Evolutionary conservation across 1,140 invertebrate genomes (phyloP), one percentile per base, ranked within the genome.

Genomic region (Acromyrmex charruanus): DNA sequence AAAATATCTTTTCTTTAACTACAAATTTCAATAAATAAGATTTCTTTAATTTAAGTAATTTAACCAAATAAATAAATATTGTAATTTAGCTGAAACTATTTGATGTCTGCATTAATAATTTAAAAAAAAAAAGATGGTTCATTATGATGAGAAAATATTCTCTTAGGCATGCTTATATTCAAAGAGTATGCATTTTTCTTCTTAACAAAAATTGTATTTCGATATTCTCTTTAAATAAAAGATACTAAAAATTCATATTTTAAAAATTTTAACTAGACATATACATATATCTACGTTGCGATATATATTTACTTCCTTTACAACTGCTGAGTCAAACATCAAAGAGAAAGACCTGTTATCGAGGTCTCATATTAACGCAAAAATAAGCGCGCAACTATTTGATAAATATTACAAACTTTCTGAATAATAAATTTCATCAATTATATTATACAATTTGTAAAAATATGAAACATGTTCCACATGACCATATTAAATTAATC

Each of bases 91-190:
- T 59, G 14, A 58, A 75, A 39, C 0, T 9, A 14, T 58, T 74
- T 21, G 1, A 75, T 18, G 7, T 39, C 14, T 75, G 9, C 6
- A n/a, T 35, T 75, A 39, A 75, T 72, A 55, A 75, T 72, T 39
- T 39, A 1, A 1, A 7, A 39, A 39, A 39, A 39, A 35, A 25
- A 66, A 88, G 49, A 72, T 61, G 18, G 18, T 88, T 44, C 12
- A 6, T 68, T 12, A 25, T 28, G 25, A 75, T 51, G 59, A 59
- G 61, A 87, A 87, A 77, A 58, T 69, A 31, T 28, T 16, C 28
- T 53, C 53, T 80, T 21, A 69, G 25, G 4, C n/a, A 4, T n/a
- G 25, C 65, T 25, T 10, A 18, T 49, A 63, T 7, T 87, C 63
- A 12, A 87, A 0, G 18, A 28, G 25, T 44, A 68, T 51, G 12